phyloP scores from a whole-genome alignment of 2,113 vertebrate genomes.

The Seriola quinqueradiata region DNA sequence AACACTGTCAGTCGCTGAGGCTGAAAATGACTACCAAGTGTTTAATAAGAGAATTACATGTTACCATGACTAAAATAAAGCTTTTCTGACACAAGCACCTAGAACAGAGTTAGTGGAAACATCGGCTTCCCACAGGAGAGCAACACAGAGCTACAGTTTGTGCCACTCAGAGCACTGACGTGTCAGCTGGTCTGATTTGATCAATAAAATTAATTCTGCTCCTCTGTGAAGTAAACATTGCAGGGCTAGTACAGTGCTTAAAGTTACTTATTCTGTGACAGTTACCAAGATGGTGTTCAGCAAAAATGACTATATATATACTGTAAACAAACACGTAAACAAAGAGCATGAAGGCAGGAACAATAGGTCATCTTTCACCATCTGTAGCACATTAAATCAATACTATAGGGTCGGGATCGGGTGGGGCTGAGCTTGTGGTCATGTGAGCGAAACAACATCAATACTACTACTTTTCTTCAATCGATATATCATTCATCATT shows the following conservation, averaged over 20 bases:
- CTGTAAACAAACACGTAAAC: slow-evolving; percentile 45
- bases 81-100: slow-evolving; percentile 14
- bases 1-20: slow-evolving; percentile 8
- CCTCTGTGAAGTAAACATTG: slow-evolving; percentile 48
- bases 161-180: background rate
- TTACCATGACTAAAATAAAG: slow-evolving; percentile 14
- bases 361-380: slow-evolving; percentile 58
- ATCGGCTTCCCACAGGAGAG: background rate
- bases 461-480: slow-evolving; percentile 1
- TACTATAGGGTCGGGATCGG: background rate
- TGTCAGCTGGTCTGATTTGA: slow-evolving; percentile 27
- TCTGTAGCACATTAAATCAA: slow-evolving; percentile 47
- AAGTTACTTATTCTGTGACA: slow-evolving; percentile 47
- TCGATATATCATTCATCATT: slow-evolving; percentile 29
- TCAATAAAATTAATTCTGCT: slow-evolving; percentile 60
- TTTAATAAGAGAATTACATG: slow-evolving; percentile 9
- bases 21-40: slow-evolving; percentile 9
- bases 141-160: background rate
- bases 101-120: background rate
- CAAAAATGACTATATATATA: slow-evolving; percentile 39
- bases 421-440: slow-evolving; percentile 3
- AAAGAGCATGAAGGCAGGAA: slow-evolving; percentile 39
- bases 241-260: background rate
- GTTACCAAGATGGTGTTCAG: background rate
- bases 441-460: slow-evolving; percentile 7